Base-by-base conservation (phyloP, 2,113 vertebrate species). In the Galemys pyrenaicus region DNA sequence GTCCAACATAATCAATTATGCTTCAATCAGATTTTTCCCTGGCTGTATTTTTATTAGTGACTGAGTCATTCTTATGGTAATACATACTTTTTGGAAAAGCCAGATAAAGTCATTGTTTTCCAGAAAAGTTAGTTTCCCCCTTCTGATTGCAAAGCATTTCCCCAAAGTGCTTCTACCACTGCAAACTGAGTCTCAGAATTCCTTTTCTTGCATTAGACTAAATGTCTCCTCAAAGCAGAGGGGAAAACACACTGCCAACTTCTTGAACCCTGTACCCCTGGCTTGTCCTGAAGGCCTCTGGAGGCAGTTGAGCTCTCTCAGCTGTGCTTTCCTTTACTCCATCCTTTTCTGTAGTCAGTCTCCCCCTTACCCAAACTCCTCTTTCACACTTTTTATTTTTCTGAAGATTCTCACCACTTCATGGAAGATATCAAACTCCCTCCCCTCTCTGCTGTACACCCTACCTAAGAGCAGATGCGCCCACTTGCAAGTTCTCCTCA, bases 1-100 rank as follows among this genome's bases (percentile, higher is more conserved):
- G 96, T 96, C 95, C 95, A 96, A 94, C 93, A 95, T 96, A 97
- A 97, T 98, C 96, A 95, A 94, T 97, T 97, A 97, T 1, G 13
- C 93, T 94, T 97, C 87, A 91, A 73, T 97, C 97, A 94, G 78
- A 41, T 75, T 97, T 93, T 98, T 97, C 92, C 97, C 92, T 80
- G 85, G 75, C 94, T 87, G 58, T 97, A 97, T 92, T 97, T 96
- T 97, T 91, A 65, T 95, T 97, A 93, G 81, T 30, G 32, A 78
- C 37, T 77, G 44, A 94, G 68, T 87, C 77, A 92, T 96, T 90
- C 80, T 92, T 96, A 78, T 87, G 87, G 92, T 96, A 94, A 79
- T 94, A 92, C 15, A 93, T 58, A 88, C 22, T 3, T 5, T 93
- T 96, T 94, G 39, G 75, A 96, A 95, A 87, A 96, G 74, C 80